These are phyloP conservation scores for Chironomus riparius DNA, from an alignment of 2,888 invertebrate genomes.

Conservation along the genomic window DNA sequence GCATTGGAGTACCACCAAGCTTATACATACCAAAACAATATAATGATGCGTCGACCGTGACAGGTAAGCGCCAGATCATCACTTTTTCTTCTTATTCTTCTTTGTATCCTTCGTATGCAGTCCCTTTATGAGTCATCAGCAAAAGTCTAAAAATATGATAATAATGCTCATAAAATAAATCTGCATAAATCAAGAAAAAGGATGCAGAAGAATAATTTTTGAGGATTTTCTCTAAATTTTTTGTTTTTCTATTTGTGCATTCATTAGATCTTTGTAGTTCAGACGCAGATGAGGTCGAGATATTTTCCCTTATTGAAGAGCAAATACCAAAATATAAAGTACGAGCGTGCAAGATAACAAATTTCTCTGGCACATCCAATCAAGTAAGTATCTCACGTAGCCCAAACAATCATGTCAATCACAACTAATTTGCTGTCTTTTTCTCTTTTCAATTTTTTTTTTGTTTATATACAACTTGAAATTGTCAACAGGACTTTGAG, in stretches of 20 bases:
- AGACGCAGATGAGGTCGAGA: slow-evolving; percentile 91
- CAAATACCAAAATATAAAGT: slow-evolving; percentile 90
- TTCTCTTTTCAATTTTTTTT: no score
- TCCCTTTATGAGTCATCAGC: not conserved
- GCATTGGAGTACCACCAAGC: not conserved
- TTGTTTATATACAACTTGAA: no score
- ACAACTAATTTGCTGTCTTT: not conserved
- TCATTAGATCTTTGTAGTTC: slow-evolving; percentile 84
- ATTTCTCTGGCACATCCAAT: slow-evolving; percentile 68
- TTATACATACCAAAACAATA: slow-evolving; percentile 29
- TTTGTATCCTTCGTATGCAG: not conserved
- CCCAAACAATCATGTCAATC: not conserved
- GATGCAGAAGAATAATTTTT: no score
- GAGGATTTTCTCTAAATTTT: not conserved
- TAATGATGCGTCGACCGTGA: slow-evolving; percentile 39
- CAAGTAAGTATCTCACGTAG: slow-evolving; percentile 31
- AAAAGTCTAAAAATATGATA: not conserved
- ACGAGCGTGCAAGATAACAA: slow-evolving; percentile 85
- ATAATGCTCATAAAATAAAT: not conserved
- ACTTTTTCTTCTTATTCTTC: not conserved
- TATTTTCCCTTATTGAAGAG: slow-evolving; percentile 88
- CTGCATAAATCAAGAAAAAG: not conserved
- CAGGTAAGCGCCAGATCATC: slow-evolving; percentile 34
- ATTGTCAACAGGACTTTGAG: slow-evolving; percentile 61
- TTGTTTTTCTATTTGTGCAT: slow-evolving; percentile 27